Percentiles rank a stretch among this genome's conserved stretches.
These are phyloP conservation scores for Pristiophorus japonicus DNA, from an alignment of 2,113 vertebrate genomes.

Conservation along the genomic window DNA sequence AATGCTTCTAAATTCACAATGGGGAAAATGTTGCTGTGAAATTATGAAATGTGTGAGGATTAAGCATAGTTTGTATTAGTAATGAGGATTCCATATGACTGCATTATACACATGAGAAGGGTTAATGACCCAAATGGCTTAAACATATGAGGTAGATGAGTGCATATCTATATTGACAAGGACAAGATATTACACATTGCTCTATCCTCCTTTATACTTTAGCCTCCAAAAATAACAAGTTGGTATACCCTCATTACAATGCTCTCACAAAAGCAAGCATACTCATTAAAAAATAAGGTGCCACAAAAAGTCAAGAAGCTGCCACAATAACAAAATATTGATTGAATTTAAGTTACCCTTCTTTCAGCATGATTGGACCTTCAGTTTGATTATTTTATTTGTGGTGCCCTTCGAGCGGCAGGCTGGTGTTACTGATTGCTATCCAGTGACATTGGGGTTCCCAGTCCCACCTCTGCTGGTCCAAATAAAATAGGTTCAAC, in stretches of 20 bases:
- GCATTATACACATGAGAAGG: background rate
- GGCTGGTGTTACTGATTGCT: background rate
- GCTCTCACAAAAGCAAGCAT: background rate
- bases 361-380: background rate
- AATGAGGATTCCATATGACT: background rate
- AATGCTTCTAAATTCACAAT: background rate
- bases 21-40: background rate
- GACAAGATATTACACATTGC: background rate
- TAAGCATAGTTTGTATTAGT: background rate
- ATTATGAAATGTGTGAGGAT: background rate
- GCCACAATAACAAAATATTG: background rate
- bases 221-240: background rate
- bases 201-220: background rate
- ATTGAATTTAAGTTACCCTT: background rate
- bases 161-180: background rate
- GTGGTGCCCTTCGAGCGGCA: background rate
- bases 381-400: background rate
- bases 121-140: background rate
- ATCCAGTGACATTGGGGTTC: background rate
- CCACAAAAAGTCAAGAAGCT: background rate
- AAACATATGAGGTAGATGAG: background rate
- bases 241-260: background rate
- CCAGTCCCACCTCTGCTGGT: background rate
- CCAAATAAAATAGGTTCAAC: background rate
- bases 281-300: background rate